phyloP scores from a whole-genome alignment of 2,797 vertebrate species.

The Anguilla megastoma region DNA sequence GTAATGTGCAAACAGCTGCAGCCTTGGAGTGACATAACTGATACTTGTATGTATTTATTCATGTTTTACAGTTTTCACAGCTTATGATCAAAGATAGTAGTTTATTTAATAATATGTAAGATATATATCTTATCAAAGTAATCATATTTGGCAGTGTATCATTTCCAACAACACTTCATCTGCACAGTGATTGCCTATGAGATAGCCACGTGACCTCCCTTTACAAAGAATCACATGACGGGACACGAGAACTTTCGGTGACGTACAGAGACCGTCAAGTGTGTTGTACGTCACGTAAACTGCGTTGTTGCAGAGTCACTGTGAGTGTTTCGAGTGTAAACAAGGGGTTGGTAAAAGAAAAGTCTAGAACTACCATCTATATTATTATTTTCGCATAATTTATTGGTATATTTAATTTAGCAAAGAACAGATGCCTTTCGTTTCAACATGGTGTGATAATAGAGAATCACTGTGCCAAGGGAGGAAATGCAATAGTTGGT shows the following conservation, averaged over 20 bases:
- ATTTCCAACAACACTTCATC: too few relatives aligned
- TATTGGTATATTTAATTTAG: neutral
- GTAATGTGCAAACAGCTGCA: neutral
- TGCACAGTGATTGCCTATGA: neutral
- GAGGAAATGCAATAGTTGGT: neutral
- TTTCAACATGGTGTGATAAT: neutral
- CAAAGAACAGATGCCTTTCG: neutral
- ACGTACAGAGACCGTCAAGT: slow-evolving; percentile 19
- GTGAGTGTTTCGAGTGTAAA: slow-evolving; percentile 68
- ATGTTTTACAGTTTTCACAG: neutral
- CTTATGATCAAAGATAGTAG: neutral
- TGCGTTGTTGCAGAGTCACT: slow-evolving; percentile 75
- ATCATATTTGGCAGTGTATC: neutral
- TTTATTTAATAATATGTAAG: neutral
- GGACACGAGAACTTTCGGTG: slow-evolving; percentile 19
- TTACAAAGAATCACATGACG: slow-evolving; percentile 27
- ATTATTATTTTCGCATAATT: neutral
- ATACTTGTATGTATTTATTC: neutral
- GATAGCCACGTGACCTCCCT: neutral
- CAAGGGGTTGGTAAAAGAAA: slow-evolving; percentile 55
- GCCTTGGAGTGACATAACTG: neutral
- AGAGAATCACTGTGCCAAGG: neutral
- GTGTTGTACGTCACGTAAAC: slow-evolving; percentile 56
- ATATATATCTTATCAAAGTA: neutral
- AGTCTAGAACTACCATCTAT: slow-evolving; percentile 35